phyloP scores from a whole-genome alignment of 2,888 invertebrate genomes.

The Lycaena phlaeas region DNA sequence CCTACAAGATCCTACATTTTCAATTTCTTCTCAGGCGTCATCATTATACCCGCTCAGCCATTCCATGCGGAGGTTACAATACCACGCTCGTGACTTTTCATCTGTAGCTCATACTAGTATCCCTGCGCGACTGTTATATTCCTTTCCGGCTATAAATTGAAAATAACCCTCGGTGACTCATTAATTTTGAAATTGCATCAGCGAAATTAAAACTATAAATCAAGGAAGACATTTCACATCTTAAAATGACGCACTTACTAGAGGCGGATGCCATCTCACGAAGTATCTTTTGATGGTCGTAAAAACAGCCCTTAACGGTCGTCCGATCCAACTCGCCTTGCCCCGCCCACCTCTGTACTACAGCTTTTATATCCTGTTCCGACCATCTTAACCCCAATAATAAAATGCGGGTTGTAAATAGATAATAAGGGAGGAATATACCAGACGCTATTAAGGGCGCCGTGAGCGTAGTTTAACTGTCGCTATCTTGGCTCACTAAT shows the following conservation, averaged over 20 bases:
- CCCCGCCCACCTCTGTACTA: conserved; percentile 45
- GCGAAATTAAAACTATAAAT: conserved; percentile 23
- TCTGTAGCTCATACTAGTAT: too few species aligned
- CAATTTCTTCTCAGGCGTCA: too few species aligned
- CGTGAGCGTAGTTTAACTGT: conserved; percentile 47
- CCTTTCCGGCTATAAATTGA: too few species aligned
- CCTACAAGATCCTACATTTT: too few species aligned
- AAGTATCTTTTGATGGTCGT: conserved; percentile 71
- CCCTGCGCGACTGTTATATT: too few species aligned
- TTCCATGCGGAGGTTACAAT: too few species aligned
- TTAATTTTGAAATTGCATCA: conserved; percentile 17
- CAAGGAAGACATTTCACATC: conserved; percentile 20
- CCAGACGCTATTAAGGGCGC: conserved; percentile 64
- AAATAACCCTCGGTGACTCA: too few species aligned
- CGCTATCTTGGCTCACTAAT: conserved; percentile 48
- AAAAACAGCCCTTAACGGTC: conserved; percentile 68
- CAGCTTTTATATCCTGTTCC: conserved; percentile 46
- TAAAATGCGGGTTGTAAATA: conserved; percentile 72
- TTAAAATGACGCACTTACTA: conserved; percentile 44
- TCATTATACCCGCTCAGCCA: too few species aligned
- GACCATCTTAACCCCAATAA: conserved; percentile 68
- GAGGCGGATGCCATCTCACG: conserved; percentile 62
- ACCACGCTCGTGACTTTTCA: too few species aligned
- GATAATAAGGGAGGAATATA: conserved; percentile 65
- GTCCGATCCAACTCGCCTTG: conserved; percentile 50